phyloP scores from a whole-genome alignment of 2,113 vertebrate species.

The Myxocyprinus asiaticus region DNA sequence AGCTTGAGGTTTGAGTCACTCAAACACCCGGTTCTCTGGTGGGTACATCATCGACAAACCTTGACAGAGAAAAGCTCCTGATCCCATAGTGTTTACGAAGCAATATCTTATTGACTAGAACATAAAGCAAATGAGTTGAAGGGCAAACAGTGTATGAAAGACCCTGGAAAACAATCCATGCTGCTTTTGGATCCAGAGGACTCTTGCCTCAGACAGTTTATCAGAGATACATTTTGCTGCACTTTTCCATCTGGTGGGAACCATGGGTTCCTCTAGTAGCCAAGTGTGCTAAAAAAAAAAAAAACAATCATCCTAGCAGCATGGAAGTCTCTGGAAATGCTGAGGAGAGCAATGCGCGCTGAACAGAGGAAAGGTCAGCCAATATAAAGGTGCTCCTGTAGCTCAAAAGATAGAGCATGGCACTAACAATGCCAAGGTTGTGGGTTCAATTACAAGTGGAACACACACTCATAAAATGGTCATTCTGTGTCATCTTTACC shows the following conservation, averaged over 20 bases:
- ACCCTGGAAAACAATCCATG: neutral
- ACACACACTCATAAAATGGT: too few species aligned
- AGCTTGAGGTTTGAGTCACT: constrained; percentile 41
- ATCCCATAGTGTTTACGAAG: constrained; percentile 22
- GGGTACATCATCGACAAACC: neutral
- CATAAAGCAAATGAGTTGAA: constrained; percentile 4
- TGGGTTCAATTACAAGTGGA: too few species aligned
- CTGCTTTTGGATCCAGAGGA: neutral
- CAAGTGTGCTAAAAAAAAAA: neutral
- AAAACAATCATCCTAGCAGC: too few species aligned
- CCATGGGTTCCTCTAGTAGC: neutral
- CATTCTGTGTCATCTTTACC: too few species aligned
- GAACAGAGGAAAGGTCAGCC: constrained; percentile 5
- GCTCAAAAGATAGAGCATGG: too few species aligned
- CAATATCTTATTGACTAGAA: neutral
- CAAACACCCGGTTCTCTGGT: constrained; percentile 22
- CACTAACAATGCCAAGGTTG: too few species aligned
- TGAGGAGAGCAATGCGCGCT: too few species aligned
- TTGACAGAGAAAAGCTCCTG: constrained; percentile 22
- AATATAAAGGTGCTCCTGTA: neutral
- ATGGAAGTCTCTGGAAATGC: too few species aligned
- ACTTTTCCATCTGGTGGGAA: neutral
- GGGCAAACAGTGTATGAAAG: neutral
- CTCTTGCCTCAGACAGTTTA: neutral
- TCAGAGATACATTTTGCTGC: neutral